These are phyloP conservation scores for Gambelia wislizenii DNA, from an alignment of 2,797 vertebrate genomes.

Conservation along the genomic window DNA sequence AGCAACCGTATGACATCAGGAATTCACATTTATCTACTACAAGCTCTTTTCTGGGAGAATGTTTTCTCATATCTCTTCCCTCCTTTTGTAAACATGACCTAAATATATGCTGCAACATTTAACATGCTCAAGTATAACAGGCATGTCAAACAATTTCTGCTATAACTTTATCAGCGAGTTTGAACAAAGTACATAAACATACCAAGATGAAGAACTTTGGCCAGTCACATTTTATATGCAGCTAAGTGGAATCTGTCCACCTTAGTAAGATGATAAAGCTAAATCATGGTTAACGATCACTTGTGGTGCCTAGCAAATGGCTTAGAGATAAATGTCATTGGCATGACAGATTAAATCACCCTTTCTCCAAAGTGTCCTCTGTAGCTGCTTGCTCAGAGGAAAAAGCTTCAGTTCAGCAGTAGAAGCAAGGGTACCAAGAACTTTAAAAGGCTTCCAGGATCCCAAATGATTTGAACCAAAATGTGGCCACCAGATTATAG, in stretches of 20 bases:
- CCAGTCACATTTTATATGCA: not conserved
- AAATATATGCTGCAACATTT: slow-evolving; percentile 13
- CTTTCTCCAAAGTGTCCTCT: not conserved
- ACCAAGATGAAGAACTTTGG: not conserved
- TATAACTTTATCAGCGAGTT: not conserved
- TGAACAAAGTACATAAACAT: not conserved
- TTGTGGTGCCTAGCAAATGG: not conserved
- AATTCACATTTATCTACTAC: not conserved
- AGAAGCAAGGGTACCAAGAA: not conserved
- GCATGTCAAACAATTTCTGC: not conserved
- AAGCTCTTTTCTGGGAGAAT: not conserved
- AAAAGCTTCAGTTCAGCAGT: not conserved
- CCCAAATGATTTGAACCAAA: too few relatives aligned
- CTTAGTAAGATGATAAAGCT: not conserved
- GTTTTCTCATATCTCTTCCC: not conserved
- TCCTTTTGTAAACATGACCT: slow-evolving; percentile 24
- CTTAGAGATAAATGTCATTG: not conserved
- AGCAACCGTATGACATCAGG: not conserved
- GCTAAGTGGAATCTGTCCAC: not conserved
- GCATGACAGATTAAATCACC: not conserved
- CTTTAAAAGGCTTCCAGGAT: not conserved
- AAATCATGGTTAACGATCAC: not conserved
- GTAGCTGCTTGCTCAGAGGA: not conserved
- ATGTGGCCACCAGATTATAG: too few relatives aligned
- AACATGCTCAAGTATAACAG: not conserved